phyloP scores from a whole-genome alignment of 2,888 invertebrate species.

The Synanthedon myopaeformis region DNA sequence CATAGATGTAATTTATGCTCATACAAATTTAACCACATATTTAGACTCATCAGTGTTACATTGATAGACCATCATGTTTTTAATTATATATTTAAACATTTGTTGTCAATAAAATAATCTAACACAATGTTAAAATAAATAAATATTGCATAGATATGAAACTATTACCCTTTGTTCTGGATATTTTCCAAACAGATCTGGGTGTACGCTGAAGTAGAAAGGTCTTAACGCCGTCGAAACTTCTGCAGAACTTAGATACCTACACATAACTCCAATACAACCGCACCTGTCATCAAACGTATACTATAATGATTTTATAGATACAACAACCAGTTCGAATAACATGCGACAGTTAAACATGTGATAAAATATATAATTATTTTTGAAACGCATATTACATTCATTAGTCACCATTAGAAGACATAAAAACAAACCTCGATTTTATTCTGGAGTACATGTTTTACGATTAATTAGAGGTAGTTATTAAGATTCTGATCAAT shows the following conservation, averaged over 20 bases:
- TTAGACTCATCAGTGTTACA: background rate
- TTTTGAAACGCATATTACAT: no score
- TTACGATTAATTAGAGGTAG: background rate
- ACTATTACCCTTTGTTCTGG: conserved; percentile 84
- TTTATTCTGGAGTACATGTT: conserved; percentile 57
- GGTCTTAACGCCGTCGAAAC: conserved; percentile 91
- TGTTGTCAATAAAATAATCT: background rate
- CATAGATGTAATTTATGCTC: no score
- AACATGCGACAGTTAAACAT: no score
- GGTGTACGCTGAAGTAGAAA: conserved; percentile 95
- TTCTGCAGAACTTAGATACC: conserved; percentile 80
- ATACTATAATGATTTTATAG: background rate
- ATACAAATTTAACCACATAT: no score
- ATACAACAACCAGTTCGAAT: no score
- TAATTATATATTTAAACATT: no score
- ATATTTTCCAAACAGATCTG: conserved; percentile 93
- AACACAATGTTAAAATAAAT: background rate
- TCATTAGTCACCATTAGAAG: no score
- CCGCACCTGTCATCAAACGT: conserved; percentile 18
- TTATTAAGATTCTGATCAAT: no score
- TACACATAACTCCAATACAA: conserved; percentile 30
- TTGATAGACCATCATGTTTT: no score
- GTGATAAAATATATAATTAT: no score
- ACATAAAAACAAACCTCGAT: conserved; percentile 31
- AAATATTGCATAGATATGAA: conserved; percentile 4